Conservation (phyloP, 64 coral and sea anemone species). For the Orbicella faveolata region DNA sequence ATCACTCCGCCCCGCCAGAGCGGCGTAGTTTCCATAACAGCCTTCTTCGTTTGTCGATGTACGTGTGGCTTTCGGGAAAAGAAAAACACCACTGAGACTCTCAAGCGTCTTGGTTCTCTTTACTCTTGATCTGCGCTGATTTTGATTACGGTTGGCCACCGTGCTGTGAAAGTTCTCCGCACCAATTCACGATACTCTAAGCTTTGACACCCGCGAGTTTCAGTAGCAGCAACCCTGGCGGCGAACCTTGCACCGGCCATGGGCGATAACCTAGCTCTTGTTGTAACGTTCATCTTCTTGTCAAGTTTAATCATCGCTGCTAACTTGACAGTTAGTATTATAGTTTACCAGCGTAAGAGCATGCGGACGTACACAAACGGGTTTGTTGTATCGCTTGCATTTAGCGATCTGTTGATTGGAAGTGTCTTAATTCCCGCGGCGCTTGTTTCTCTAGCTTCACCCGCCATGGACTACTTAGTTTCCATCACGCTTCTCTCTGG, state of each 20-base stretch:
- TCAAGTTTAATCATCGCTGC: slow-evolving; percentile 22
- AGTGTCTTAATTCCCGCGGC: slow-evolving; percentile 36
- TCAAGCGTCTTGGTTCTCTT: background rate
- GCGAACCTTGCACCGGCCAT: background rate
- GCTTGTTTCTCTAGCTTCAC: slow-evolving; percentile 1
- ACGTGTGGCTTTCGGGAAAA: background rate
- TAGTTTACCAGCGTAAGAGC: slow-evolving; percentile 46
- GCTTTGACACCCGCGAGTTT: background rate
- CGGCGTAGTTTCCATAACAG: background rate
- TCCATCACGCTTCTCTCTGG: slow-evolving; percentile 55
- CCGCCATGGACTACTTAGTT: slow-evolving; percentile 29
- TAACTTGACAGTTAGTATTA: slow-evolving; percentile 38
- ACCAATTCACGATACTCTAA: background rate
- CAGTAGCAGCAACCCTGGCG: background rate
- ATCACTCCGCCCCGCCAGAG: background rate
- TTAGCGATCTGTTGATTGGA: slow-evolving; percentile 57
- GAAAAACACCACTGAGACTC: background rate
- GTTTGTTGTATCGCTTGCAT: slow-evolving; percentile 62
- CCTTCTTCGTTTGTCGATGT: background rate
- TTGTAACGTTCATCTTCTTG: background rate
- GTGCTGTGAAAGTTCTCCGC: background rate
- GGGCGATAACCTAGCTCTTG: background rate
- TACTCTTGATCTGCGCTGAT: background rate
- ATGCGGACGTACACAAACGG: slow-evolving; percentile 70
- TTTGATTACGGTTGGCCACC: background rate